Percentiles rank a stretch among this genome's conserved stretches.
These are phyloP conservation scores for Agrochola lychnidis DNA, from an alignment of 2,888 invertebrate genomes.

Conservation along the genomic window DNA sequence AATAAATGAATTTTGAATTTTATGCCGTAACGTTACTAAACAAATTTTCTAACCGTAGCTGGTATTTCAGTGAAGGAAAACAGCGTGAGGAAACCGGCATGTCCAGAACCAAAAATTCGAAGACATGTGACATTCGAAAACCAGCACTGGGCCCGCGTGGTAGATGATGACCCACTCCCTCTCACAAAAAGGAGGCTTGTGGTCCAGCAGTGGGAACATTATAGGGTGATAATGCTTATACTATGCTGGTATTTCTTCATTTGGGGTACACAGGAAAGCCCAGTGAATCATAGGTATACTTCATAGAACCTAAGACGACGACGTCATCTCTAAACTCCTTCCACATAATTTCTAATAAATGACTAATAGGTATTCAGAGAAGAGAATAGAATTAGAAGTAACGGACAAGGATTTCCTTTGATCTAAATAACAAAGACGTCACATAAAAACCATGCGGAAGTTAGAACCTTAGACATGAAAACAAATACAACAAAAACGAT, in stretches of 20 bases:
- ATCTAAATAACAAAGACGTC: slow-evolving; percentile 42
- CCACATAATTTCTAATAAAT: slow-evolving; percentile 17
- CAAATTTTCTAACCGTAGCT: no score
- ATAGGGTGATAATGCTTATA: not conserved
- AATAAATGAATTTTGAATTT: no score
- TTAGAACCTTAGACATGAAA: slow-evolving; percentile 19
- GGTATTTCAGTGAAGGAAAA: no score
- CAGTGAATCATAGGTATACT: not conserved
- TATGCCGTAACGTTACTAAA: no score
- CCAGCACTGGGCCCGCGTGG: not conserved
- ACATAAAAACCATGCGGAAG: slow-evolving; percentile 41
- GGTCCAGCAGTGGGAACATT: not conserved
- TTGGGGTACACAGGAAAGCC: no score
- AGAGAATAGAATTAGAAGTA: slow-evolving; percentile 13
- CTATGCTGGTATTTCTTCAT: not conserved
- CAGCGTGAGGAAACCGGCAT: no score
- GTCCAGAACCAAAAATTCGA: no score
- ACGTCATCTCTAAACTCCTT: not conserved
- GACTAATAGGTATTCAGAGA: slow-evolving; percentile 12
- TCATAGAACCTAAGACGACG: not conserved
- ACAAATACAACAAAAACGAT: not conserved
- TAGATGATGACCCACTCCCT: not conserved
- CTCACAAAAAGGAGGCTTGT: not conserved
- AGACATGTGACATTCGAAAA: no score
- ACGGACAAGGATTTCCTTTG: slow-evolving; percentile 45